Evolutionary conservation across 2,113 vertebrate species (phyloP).

Genomic region (Pogona vitticeps): DNA sequence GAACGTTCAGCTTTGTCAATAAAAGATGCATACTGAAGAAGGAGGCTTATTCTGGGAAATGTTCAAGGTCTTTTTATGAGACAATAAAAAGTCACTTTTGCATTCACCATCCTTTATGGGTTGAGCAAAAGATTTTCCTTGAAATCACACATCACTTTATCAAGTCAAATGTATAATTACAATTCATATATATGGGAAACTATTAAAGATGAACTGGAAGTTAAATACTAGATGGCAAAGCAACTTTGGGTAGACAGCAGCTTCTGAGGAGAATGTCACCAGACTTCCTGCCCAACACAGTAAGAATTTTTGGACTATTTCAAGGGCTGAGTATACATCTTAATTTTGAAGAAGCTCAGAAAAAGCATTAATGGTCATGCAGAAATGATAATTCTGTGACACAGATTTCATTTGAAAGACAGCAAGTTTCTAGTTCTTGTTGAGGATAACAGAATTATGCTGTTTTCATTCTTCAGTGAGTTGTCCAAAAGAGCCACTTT

Average conservation of each 20-base stretch:
- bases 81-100: background rate
- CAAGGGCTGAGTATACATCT: background rate
- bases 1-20: background rate
- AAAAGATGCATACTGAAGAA: background rate
- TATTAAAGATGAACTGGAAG: background rate
- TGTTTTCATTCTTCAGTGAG: too few species aligned
- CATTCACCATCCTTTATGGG: background rate
- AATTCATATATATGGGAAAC: background rate
- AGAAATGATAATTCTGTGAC: too few species aligned
- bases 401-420: too few species aligned
- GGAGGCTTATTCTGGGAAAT: background rate
- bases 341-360: background rate
- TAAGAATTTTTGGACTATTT: background rate
- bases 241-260: background rate
- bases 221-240: conserved; percentile 1
- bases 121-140: background rate
- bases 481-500: too few species aligned
- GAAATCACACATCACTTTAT: background rate
- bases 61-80: background rate
- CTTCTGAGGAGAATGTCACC: background rate
- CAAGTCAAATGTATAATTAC: background rate
- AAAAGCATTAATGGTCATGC: too few species aligned
- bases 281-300: background rate
- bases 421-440: too few species aligned
- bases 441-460: too few species aligned